Percentiles rank a stretch among this genome's conserved stretches.
These are phyloP conservation scores for Cottoperca gobio DNA, from an alignment of 2,797 vertebrate species.

Conservation along the genomic window DNA sequence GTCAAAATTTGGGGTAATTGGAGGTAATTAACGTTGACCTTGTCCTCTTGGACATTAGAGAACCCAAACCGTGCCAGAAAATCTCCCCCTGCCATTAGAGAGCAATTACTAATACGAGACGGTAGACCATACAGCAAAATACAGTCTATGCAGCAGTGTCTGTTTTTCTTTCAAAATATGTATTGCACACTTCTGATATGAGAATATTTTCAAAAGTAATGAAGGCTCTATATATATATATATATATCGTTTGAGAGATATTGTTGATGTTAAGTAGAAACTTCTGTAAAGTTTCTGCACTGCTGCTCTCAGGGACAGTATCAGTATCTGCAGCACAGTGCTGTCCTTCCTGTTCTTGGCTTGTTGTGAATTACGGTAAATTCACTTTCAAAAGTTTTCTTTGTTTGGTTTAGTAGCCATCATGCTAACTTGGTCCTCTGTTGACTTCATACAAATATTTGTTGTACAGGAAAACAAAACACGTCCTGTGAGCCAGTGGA, in stretches of 20 bases:
- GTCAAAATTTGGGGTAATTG: constrained; percentile 71
- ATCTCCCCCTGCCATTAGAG: constrained; percentile 42
- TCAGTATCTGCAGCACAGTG: not conserved
- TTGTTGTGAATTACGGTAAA: not conserved
- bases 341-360: not conserved
- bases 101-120: constrained; percentile 56
- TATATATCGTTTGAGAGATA: not conserved
- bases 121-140: constrained; percentile 17
- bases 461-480: not conserved
- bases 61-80: constrained; percentile 57
- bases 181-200: constrained; percentile 2
- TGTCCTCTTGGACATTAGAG: constrained; percentile 62
- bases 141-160: constrained; percentile 27
- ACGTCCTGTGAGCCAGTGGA: not conserved
- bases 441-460: not conserved
- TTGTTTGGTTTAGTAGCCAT: not conserved
- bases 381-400: too few relatives aligned
- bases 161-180: constrained; percentile 19
- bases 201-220: not conserved
- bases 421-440: not conserved
- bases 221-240: not conserved
- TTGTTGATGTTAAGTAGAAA: not conserved
- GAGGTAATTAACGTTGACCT: constrained; percentile 71
- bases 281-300: not conserved
- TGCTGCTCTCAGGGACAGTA: not conserved